Percentiles rank a stretch among this genome's conserved stretches.
phyloP scores from a whole-genome alignment of 2,888 invertebrate species.

The Dimorphilus gyrociliatus region DNA sequence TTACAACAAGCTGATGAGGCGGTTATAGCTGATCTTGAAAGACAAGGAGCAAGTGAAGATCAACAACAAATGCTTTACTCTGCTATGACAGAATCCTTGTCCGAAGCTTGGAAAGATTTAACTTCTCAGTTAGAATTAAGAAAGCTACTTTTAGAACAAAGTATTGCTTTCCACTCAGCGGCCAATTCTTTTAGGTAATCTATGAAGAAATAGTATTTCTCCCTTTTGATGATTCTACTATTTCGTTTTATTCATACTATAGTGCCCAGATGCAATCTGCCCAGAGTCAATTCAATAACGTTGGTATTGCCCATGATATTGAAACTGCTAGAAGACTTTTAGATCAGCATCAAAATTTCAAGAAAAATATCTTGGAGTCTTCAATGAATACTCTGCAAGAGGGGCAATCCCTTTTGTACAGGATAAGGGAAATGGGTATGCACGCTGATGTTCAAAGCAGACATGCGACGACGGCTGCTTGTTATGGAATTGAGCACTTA shows the following conservation, averaged over 20 bases:
- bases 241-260: constrained; percentile 1
- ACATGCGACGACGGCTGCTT: constrained; percentile 40
- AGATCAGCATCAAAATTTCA: constrained; percentile 52
- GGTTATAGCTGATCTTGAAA: constrained; percentile 42
- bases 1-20: constrained; percentile 68
- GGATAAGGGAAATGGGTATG: constrained; percentile 55
- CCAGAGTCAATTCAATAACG: constrained; percentile 52
- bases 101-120: constrained; percentile 58
- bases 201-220: no score
- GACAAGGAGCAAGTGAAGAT: constrained; percentile 48
- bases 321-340: constrained; percentile 53
- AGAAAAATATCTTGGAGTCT: constrained; percentile 49
- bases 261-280: constrained; percentile 46
- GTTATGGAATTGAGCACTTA: constrained; percentile 40
- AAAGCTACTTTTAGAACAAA: constrained; percentile 56
- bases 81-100: constrained; percentile 61
- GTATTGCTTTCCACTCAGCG: constrained; percentile 63
- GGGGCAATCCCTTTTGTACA: constrained; percentile 56
- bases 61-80: constrained; percentile 69
- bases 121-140: constrained; percentile 59
- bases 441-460: constrained; percentile 49
- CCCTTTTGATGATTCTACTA: no score
- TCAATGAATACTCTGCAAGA: constrained; percentile 63
- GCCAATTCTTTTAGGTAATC: no score
- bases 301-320: constrained; percentile 53